Percentiles rank a stretch among this genome's conserved stretches.
phyloP scores from a whole-genome alignment of 2,113 vertebrate species.

The Cairina moschata region DNA sequence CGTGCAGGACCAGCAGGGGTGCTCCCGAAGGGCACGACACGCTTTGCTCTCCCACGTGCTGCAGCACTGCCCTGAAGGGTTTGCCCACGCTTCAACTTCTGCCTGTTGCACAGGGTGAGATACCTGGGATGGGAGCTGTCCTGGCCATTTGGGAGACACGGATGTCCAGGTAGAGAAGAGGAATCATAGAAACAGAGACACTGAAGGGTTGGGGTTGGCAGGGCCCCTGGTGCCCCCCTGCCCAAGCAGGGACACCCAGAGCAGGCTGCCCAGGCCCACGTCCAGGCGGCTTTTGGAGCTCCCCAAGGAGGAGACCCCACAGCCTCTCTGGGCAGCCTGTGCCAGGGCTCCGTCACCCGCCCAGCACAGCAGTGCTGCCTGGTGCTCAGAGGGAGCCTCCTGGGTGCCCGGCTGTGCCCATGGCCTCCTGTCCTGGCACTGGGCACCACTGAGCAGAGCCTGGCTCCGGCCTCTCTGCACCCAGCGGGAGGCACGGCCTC shows the following conservation, averaged over 20 bases:
- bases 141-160: fast-evolving
- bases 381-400: too few relatives aligned
- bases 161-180: background rate
- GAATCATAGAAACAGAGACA: background rate
- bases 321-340: too few relatives aligned
- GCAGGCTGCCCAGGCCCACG: background rate
- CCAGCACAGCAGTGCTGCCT: too few relatives aligned
- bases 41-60: background rate
- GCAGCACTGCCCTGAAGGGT: background rate
- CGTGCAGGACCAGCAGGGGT: background rate
- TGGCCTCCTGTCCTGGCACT: too few relatives aligned
- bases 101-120: background rate
- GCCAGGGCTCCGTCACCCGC: too few relatives aligned
- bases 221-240: background rate
- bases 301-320: background rate
- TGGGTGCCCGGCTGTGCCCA: too few relatives aligned
- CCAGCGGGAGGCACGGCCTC: background rate
- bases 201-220: background rate
- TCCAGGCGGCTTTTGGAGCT: background rate
- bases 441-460: too few relatives aligned
- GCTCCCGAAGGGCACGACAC: background rate
- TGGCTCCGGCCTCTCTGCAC: too few relatives aligned
- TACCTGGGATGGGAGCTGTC: background rate
- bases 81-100: background rate
- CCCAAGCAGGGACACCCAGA: background rate